Evolutionary conservation across 2,797 vertebrate species (phyloP).

Genomic region (Enteromius thamalakanensis): DNA sequence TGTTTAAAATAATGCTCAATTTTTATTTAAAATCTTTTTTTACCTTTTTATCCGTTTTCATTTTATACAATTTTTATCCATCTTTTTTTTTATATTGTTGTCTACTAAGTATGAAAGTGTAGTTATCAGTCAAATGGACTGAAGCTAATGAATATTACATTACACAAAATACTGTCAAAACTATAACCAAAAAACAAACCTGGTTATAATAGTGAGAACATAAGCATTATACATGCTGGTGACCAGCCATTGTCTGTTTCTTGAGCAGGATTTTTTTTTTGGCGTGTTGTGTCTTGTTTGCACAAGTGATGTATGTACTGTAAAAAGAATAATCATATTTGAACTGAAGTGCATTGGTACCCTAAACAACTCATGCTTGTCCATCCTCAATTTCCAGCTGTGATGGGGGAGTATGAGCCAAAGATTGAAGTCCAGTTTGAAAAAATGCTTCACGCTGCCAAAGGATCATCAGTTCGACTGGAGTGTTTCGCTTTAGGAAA

Average conservation of each 20-base stretch:
- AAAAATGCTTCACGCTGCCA: conserved; percentile 83
- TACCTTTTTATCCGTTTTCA: not conserved
- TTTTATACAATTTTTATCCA: not conserved
- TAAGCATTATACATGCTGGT: not conserved
- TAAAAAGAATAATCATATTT: not conserved
- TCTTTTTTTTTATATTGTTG: not conserved
- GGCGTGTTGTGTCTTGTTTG: conserved; percentile 26
- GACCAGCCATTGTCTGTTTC: conserved; percentile 10
- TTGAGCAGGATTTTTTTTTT: not conserved
- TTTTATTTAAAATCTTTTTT: not conserved
- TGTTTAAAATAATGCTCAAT: not conserved
- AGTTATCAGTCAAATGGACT: too few relatives aligned
- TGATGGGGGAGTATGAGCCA: conserved; percentile 96
- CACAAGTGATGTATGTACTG: not conserved
- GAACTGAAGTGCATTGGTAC: not conserved
- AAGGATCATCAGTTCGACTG: conserved; percentile 89
- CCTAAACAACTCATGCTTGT: not conserved
- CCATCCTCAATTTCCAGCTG: conserved; percentile 74
- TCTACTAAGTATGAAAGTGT: not conserved
- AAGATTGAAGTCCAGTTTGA: conserved; percentile 96
- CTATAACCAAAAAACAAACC: not conserved
- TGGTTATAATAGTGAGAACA: not conserved
- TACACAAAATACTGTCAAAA: not conserved
- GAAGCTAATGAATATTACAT: not conserved
- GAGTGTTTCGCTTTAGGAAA: conserved; percentile 96